Base-by-base conservation (phyloP, 2,888 invertebrate genomes). In the Leptinotarsa haldemani region DNA sequence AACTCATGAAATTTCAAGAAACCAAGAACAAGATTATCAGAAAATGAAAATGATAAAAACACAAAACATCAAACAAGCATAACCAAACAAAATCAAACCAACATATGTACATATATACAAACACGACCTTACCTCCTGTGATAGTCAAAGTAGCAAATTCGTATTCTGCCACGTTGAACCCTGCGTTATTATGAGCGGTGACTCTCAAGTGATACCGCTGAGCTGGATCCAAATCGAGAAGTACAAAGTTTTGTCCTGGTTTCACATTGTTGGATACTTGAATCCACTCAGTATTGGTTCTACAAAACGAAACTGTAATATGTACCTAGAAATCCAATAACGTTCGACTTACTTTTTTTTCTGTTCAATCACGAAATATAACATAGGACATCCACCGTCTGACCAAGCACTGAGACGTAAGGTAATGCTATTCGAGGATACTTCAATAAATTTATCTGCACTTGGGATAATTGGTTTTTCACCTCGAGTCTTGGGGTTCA, bases 351-450 rank as follows among this genome's bases (percentile, higher is more conserved):
- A 96, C 96, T 95, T 95, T 87, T 95, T 95, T 88, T 96, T 96
- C 86, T 97, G 95, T 88, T 97, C 97, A 67, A 98, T 95, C 77
- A 97, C 97, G 87, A 97, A 98, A 86, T 97, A 96, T 78, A 94
- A 91, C 95, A 98, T 97, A 20, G 97, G 95, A 86, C 98, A 98
- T 75, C 97, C 97, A 71, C 97, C 97, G 86, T 96, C 96, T 74
- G 94, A 93, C 98, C 98, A 98, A 77, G 97, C 94, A 83, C 93
- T 94, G 81, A 98, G 91, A 85, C 97, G 97, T 78, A 98, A 90
- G 2, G 95, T 95, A 68, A 97, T 95, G 80, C 96, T 97, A 78
- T 96, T 96, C n/a, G 96, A 94, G 40, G 96, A 96, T 1, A 96
- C 95, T 85, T 96, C 95, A 86, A 98, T 94, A 87, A 98, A 95